Evolutionary conservation across 2,888 invertebrate species (phyloP), one percentile per base, ranked within the genome.

Genomic region (Linnaemya tessellans): DNA sequence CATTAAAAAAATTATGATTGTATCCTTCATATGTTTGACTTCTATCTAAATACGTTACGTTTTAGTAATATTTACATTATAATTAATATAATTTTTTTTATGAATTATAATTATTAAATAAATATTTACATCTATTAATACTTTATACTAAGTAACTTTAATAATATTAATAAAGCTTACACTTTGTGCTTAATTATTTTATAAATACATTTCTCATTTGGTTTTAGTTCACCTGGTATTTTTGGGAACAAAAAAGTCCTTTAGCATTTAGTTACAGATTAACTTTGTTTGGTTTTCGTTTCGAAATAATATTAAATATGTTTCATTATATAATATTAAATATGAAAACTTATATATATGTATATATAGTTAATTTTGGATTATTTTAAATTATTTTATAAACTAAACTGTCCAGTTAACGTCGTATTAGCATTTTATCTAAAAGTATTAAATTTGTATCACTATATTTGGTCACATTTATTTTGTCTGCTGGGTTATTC

Each of bases 391-490:
- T 58, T 58, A 58, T n/a, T 35, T 35, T 18, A n/a, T 58, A n/a
- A 25, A 3, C 18, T 20, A 18, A 60, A 3, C 30, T 46, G 54
- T 38, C 20, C 9, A 64, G 77, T 89, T 91, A 91, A 83, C 89
- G 89, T 51, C 92, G 90, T 86, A 92, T 88, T 86, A 92, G 88
- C 75, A 88, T 81, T 86, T 88, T 90, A 68, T 92, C 90, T 88
- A 95, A 93, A 88, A 91, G 91, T 86, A 94, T 93, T 89, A 95
- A 93, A 93, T 95, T 95, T 88, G 95, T 95, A 88, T 94, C 93
- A 88, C 93, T 93, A 90, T 95, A 95, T 88, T 94, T 93, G 79
- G 93, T 93, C 91, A 92, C 91, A 89, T 95, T 94, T 77, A 95
- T 89, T 58, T 93, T 90, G 86, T 93, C 92, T 75, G 95, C 95